Percentiles rank a stretch among this genome's conserved stretches.
phyloP scores from a whole-genome alignment of 2,888 invertebrate genomes.

The Philereme transversata region DNA sequence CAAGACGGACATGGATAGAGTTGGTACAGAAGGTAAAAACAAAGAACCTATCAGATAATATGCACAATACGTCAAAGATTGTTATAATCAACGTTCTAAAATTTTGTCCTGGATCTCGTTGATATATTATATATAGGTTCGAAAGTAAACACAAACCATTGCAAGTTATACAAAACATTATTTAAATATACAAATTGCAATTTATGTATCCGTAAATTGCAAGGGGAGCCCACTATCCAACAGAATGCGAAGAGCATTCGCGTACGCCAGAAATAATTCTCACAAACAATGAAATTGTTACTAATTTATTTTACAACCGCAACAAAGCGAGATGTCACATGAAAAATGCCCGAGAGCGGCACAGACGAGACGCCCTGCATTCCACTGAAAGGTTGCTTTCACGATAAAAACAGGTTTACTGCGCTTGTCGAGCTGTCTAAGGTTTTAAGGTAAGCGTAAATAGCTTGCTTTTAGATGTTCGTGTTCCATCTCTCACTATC shows the following conservation, averaged over 20 bases:
- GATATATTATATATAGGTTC: too few species aligned
- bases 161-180: too few species aligned
- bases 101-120: too few species aligned
- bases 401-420: conserved; percentile 7
- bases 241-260: conserved; percentile 41
- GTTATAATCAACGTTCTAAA: too few species aligned
- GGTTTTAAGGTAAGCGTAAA: background rate
- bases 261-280: conserved; percentile 65
- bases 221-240: conserved; percentile 17
- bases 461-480: too few species aligned
- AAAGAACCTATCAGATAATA: too few species aligned
- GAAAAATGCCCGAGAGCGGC: conserved; percentile 74
- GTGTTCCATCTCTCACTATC: too few species aligned
- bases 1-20: too few species aligned
- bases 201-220: conserved; percentile 6
- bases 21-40: too few species aligned
- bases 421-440: background rate
- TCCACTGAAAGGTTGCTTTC: conserved; percentile 48
- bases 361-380: conserved; percentile 72
- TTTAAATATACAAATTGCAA: background rate
- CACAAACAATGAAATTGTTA: conserved; percentile 82
- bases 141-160: too few species aligned
- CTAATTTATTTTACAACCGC: conserved; percentile 82
- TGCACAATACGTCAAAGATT: too few species aligned
- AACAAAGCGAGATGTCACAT: conserved; percentile 83